phyloP scores from a whole-genome alignment of 2,888 invertebrate species.

The Congeria kusceri region DNA sequence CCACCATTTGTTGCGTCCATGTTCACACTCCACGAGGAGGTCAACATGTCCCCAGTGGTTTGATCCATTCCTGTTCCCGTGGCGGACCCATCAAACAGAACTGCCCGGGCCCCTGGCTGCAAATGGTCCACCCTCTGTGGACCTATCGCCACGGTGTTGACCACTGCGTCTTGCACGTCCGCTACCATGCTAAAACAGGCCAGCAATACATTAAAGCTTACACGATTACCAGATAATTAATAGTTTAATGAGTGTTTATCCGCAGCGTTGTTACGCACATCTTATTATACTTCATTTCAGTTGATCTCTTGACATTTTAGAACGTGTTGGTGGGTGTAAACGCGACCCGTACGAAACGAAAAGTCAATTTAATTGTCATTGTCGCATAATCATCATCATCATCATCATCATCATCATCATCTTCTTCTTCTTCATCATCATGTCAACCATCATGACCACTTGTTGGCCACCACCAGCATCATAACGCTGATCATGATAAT shows the following conservation, averaged over 20 bases:
- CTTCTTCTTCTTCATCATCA: slow-evolving; percentile 16
- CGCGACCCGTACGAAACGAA: too few relatives aligned
- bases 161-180: not conserved
- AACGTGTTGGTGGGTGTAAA: too few relatives aligned
- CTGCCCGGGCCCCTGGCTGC: not conserved
- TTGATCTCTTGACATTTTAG: too few relatives aligned
- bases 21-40: too few relatives aligned
- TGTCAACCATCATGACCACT: not conserved
- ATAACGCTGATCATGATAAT: slow-evolving; percentile 1
- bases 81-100: not conserved
- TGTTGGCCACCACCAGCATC: not conserved
- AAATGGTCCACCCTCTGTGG: slow-evolving; percentile 18
- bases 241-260: too few relatives aligned
- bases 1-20: too few relatives aligned
- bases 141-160: not conserved
- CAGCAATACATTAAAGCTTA: too few relatives aligned
- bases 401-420: slow-evolving; percentile 19
- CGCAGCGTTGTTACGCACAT: too few relatives aligned
- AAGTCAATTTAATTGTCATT: not conserved
- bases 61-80: not conserved
- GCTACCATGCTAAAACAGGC: too few relatives aligned
- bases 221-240: too few relatives aligned
- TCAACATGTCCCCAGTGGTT: too few relatives aligned
- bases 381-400: not conserved
- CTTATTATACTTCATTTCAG: too few relatives aligned